These are phyloP conservation scores for Drosophila pandora DNA, from an alignment of 1,140 invertebrate genomes.

Conservation along the genomic window DNA sequence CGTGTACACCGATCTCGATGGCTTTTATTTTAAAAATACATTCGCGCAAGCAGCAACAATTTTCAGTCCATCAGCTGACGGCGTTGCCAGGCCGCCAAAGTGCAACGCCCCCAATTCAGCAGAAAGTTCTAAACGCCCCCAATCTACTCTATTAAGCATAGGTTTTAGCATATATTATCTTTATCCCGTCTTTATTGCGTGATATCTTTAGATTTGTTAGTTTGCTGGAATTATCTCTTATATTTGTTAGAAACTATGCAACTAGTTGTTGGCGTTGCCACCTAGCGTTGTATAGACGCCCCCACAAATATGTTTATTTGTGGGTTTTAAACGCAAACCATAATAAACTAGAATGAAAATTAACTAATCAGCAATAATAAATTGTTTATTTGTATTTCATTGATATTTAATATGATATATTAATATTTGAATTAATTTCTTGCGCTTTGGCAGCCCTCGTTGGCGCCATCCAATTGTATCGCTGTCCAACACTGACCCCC, in stretches of 20 bases:
- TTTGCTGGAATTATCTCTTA: neutral
- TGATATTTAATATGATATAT: neutral
- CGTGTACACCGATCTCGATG: neutral
- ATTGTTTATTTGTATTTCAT: neutral
- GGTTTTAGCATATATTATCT: too few relatives aligned
- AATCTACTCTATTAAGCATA: too few relatives aligned
- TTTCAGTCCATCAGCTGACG: slow-evolving; percentile 25
- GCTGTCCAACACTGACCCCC: slow-evolving; percentile 8
- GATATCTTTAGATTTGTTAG: neutral
- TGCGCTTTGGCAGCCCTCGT: neutral
- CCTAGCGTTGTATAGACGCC: neutral
- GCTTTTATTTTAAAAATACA: neutral
- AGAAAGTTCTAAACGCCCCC: too few relatives aligned
- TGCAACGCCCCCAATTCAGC: slow-evolving; percentile 13
- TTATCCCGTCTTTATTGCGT: too few relatives aligned
- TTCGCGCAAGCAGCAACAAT: slow-evolving; percentile 39
- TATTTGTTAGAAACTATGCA: neutral
- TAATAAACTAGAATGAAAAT: too few relatives aligned
- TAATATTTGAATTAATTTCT: neutral
- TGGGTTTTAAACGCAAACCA: neutral
- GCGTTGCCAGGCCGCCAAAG: slow-evolving; percentile 16
- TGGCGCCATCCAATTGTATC: neutral
- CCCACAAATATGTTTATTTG: neutral
- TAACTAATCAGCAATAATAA: too few relatives aligned
- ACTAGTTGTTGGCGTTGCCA: slow-evolving; percentile 5